These are phyloP conservation scores for Caenorhabditis doughertyi DNA, from an alignment of 2,888 invertebrate genomes.

Conservation along the genomic window DNA sequence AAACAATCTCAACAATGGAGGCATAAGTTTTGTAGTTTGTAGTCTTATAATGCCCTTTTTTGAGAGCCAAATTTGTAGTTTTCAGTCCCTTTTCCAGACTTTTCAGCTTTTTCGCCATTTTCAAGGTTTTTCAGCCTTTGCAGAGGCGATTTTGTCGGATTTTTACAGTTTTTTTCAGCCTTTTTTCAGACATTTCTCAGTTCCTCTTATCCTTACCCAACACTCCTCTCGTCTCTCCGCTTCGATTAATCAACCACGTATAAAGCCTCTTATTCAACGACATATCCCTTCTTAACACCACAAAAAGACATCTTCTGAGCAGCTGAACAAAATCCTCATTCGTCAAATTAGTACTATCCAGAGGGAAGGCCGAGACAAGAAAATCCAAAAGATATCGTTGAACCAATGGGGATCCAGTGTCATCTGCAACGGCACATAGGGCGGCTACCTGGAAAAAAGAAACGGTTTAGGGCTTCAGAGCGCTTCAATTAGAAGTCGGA, in stretches of 20 bases:
- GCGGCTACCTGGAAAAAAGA: constrained; percentile 86
- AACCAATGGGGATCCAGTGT: constrained; percentile 87
- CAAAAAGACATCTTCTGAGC: constrained; percentile 84
- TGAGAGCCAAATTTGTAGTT: no score
- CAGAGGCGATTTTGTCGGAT: not conserved
- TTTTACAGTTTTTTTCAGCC: not conserved
- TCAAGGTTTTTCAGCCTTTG: not conserved
- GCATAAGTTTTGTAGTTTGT: constrained; percentile 1
- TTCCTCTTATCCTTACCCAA: constrained; percentile 14
- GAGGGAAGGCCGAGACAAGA: constrained; percentile 90
- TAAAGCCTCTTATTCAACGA: constrained; percentile 91
- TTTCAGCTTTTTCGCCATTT: no score
- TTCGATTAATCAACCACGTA: constrained; percentile 87
- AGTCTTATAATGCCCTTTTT: no score
- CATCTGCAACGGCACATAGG: constrained; percentile 90
- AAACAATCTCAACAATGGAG: no score
- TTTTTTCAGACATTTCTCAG: not conserved
- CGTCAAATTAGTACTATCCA: constrained; percentile 87
- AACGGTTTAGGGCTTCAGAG: not conserved
- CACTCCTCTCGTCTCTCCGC: constrained; percentile 63
- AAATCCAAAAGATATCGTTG: constrained; percentile 92
- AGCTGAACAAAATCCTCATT: constrained; percentile 78
- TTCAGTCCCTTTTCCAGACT: no score
- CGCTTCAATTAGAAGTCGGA: no score
- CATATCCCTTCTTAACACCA: constrained; percentile 91